Evolutionary conservation across 1,140 invertebrate species (phyloP).

Genomic region (Augochlora pura): DNA sequence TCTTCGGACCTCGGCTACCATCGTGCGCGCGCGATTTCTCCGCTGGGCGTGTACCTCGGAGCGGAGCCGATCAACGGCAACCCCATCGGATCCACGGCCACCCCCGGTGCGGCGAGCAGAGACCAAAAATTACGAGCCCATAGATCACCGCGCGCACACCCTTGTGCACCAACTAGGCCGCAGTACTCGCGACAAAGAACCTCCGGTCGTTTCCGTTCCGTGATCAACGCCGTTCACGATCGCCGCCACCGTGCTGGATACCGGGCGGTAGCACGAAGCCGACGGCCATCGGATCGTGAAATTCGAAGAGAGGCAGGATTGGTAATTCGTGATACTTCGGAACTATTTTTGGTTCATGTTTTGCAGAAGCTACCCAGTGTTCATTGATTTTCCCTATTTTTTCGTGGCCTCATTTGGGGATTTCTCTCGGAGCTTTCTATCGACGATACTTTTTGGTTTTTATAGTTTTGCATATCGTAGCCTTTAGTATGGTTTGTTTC

Average conservation of each 20-base stretch:
- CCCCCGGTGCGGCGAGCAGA: constrained; percentile 32
- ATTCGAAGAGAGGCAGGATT: background rate
- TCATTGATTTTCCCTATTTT: too few relatives aligned
- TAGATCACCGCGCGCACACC: constrained; percentile 44
- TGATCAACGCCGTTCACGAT: background rate
- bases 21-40: constrained; percentile 32
- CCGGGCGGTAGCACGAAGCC: background rate
- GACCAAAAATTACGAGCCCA: constrained; percentile 65
- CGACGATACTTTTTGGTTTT: too few relatives aligned
- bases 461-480: too few relatives aligned
- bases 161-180: constrained; percentile 5
- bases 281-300: background rate
- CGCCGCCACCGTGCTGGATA: background rate
- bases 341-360: too few relatives aligned
- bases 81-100: constrained; percentile 27
- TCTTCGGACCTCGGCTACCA: constrained; percentile 26
- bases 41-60: constrained; percentile 41
- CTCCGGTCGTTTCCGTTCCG: background rate
- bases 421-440: too few relatives aligned
- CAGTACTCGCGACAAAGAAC: constrained; percentile 32
- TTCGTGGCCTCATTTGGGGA: too few relatives aligned
- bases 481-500: too few relatives aligned
- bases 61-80: constrained; percentile 52
- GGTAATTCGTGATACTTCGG: too few relatives aligned
- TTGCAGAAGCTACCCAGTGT: too few relatives aligned